phyloP scores from a whole-genome alignment of 2,888 invertebrate species.

The Steinernema scapterisci region DNA sequence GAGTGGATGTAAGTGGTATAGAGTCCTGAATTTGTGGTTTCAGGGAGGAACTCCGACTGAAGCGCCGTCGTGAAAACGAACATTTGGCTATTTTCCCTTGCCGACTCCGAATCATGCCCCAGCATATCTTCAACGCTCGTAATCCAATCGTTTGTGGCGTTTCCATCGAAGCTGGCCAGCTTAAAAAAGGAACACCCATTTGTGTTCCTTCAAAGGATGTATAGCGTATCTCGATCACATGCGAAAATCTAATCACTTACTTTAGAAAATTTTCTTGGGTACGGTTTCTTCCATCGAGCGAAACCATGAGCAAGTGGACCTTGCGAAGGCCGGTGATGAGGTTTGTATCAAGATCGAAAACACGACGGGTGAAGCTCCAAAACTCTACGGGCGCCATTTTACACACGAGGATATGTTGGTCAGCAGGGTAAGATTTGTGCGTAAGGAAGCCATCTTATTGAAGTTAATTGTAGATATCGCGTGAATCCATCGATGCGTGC shows the following conservation, averaged over 20 bases:
- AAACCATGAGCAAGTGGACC: conserved; percentile 91
- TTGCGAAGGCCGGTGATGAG: conserved; percentile 84
- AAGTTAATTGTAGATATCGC: conserved; percentile 80
- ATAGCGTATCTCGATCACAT: background rate
- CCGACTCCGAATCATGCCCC: conserved; percentile 80
- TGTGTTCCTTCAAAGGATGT: conserved; percentile 93
- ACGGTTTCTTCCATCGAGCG: conserved; percentile 90
- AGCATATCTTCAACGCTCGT: conserved; percentile 95
- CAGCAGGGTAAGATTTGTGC: conserved; percentile 74
- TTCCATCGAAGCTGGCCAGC: conserved; percentile 88
- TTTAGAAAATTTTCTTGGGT: conserved; percentile 88
- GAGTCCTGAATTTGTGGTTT: too few relatives aligned
- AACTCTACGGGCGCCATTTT: conserved; percentile 97
- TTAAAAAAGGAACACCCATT: conserved; percentile 94
- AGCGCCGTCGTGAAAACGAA: conserved; percentile 91
- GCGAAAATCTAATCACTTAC: conserved; percentile 56
- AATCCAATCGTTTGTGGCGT: conserved; percentile 98
- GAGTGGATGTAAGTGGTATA: too few relatives aligned
- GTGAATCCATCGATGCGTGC: conserved; percentile 97
- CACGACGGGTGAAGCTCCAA: conserved; percentile 95
- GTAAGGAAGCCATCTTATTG: background rate
- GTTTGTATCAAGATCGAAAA: conserved; percentile 91
- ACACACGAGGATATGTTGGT: conserved; percentile 91
- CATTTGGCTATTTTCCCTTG: conserved; percentile 98
- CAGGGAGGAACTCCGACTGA: conserved; percentile 85